A percentile compares a stretch with the other conserved stretches of the same genome.
These are phyloP conservation scores for Ceratina calcarata DNA, from an alignment of 1,140 invertebrate species.

Conservation along the genomic window DNA sequence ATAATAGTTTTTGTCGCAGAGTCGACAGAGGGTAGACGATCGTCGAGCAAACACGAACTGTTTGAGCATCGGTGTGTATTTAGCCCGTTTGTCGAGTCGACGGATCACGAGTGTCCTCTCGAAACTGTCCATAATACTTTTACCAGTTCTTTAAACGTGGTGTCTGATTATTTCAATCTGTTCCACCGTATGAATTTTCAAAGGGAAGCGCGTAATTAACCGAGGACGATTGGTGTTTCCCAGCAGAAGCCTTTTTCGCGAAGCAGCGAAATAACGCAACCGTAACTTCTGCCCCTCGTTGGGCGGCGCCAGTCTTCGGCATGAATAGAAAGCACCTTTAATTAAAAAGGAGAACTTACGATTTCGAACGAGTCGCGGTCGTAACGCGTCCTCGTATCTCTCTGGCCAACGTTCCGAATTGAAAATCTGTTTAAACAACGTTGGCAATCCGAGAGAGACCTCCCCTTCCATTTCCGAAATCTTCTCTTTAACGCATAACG, in stretches of 20 bases:
- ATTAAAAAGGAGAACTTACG: slow-evolving; percentile 69
- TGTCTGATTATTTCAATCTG: neutral
- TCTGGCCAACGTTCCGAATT: neutral
- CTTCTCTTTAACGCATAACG: neutral
- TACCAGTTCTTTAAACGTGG: neutral
- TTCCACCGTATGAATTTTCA: slow-evolving; percentile 23
- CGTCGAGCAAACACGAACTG: slow-evolving; percentile 53
- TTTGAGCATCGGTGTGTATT: slow-evolving; percentile 63
- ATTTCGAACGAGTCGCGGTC: slow-evolving; percentile 34
- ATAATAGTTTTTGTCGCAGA: slow-evolving; percentile 16
- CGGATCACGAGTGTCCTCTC: slow-evolving; percentile 30
- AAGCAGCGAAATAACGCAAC: slow-evolving; percentile 62
- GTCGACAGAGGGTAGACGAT: slow-evolving; percentile 41
- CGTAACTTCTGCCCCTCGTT: slow-evolving; percentile 57
- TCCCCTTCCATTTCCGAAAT: neutral
- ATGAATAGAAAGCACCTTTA: slow-evolving; percentile 71
- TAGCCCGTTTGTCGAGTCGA: slow-evolving; percentile 49
- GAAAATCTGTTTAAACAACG: too few species aligned
- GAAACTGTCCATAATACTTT: neutral
- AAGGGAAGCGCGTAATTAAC: slow-evolving; percentile 42
- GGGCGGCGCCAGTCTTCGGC: slow-evolving; percentile 59
- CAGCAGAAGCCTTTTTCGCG: slow-evolving; percentile 56
- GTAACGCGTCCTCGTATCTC: neutral
- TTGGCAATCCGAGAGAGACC: neutral
- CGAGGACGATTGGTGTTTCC: slow-evolving; percentile 34